These are phyloP conservation scores for Philhelius pedissequus DNA, from an alignment of 2,888 invertebrate species.

Conservation along the genomic window DNA sequence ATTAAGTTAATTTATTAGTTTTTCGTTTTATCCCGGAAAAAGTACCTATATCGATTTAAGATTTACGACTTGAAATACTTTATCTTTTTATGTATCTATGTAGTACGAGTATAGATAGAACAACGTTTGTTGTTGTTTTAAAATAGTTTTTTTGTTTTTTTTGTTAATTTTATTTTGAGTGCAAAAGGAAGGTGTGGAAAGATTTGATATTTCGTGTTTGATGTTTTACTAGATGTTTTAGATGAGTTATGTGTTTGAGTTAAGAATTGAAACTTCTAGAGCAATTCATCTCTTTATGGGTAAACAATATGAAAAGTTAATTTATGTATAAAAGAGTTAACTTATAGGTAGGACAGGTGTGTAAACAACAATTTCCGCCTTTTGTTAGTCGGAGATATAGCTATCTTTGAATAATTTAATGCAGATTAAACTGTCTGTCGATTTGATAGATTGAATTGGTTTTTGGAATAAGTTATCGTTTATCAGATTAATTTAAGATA, in stretches of 20 bases:
- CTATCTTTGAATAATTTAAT: no score
- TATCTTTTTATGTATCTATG: no score
- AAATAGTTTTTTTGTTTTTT: background rate
- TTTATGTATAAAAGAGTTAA: background rate
- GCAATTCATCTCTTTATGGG: no score
- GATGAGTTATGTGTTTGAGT: background rate
- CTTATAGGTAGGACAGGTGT: no score
- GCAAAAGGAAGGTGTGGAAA: background rate
- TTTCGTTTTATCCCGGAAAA: background rate
- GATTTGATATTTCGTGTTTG: slow-evolving; percentile 7
- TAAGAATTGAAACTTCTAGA: background rate
- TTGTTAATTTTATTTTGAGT: background rate
- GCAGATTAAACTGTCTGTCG: no score
- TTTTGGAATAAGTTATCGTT: no score
- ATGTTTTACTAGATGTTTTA: slow-evolving; percentile 8
- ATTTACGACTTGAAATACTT: slow-evolving; percentile 37
- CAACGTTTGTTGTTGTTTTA: background rate
- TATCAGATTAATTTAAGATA: no score
- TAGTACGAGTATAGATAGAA: no score
- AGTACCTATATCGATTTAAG: slow-evolving; percentile 27
- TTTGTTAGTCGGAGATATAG: no score
- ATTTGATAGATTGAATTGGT: no score
- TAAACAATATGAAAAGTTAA: background rate
- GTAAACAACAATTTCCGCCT: no score
- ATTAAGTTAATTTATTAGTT: slow-evolving; percentile 22